Base-by-base conservation (phyloP, 1,140 invertebrate genomes). In the Ceratina japonica region DNA sequence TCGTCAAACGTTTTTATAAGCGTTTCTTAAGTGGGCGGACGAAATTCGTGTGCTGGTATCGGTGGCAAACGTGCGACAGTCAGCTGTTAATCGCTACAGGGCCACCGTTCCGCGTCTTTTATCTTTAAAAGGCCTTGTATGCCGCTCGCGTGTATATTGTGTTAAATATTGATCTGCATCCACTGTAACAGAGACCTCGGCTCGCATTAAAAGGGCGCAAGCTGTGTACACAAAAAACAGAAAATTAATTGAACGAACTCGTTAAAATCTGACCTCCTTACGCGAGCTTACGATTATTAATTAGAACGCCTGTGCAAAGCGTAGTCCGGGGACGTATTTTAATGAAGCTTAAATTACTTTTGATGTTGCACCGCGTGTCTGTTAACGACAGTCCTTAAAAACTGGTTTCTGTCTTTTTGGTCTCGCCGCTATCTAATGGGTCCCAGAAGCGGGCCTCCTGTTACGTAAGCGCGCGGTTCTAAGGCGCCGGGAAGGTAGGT, bases 61-160 rank as follows among this genome's bases (percentile, higher is more conserved):
- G 68, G 75, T n/a, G 75, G 73, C 56, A 18, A 18, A 15, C 63
- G 58, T 77, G 75, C 59, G 76, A 79, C 68, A 71, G 65, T 82
- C 65, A 74, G 49, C 61, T 22, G 8, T 24, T 84, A 84, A 85
- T 86, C 73, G 75, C 63, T 66, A 72, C 81, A 51, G 74, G 65
- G 62, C 51, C 79, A 56, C 51, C 27, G 49, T 70, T 81, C 63
- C 52, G 65, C 49, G 52, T 31, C 75, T 82, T 72, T 86, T 86
- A 86, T 86, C 84, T 83, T 69, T 54, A 13, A 27, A 51, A 86
- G 81, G 52, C 85, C 85, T 86, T 86, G 85, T 49, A 31, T 64
- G 59, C 31, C 83, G 56, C 27, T 27, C 24, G 64, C 75, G 62
- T 27, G 64, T 73, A 49, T 51, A 72, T 58, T 58, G 37, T 68